Base-by-base conservation (phyloP, 2,888 invertebrate species). In the Glomeris marginata region DNA sequence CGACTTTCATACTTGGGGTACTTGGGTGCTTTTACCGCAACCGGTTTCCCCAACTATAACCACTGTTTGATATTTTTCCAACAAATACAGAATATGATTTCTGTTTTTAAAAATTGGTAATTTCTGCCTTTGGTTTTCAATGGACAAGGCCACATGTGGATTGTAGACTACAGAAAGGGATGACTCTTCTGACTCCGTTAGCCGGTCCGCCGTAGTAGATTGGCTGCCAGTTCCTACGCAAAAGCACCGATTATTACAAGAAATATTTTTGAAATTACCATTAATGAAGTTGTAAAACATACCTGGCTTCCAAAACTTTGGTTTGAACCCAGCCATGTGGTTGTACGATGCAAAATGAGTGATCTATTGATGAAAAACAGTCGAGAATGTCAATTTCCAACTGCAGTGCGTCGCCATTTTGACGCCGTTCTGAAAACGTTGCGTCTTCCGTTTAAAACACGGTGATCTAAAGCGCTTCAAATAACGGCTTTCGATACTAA, bases 1-100 rank as follows among this genome's bases (percentile, higher is more conserved):
- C 21, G 11, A 41, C 22, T 50, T 49, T 65, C 72, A 69, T 69
- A 87, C 88, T 79, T 88, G 90, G 45, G 91, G 90, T 55, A 94
- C 78, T 72, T 94, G 94, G 0, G 94, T 95, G 63, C 91, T 91
- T 69, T 97, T 90, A 35, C 95, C 94, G 59, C 85, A 87, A 22
- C 97, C 97, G 2, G 95, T 94, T 66, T 98, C 95, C 2, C 97
- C 97, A 40, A 73, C 67, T 20, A 75, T 69, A 47, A 98, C 78
- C 42, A 95, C 69, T 0, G 86, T 84, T 67, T 94, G 92, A 68
- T 82, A 82, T 56, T 82, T 81, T 67, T 98, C 92, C 60, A 95
- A 67, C 54, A 88, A 72, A 66, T 91, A 94, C 46, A 97, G 70
- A 47, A 97, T 84, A 60, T 94, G 85, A 63, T 80, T 83, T 51